Percentiles rank a stretch among this genome's conserved stretches.
Evolutionary conservation across 2,113 vertebrate species (phyloP).

Genomic region (Leptocoma aspasia): DNA sequence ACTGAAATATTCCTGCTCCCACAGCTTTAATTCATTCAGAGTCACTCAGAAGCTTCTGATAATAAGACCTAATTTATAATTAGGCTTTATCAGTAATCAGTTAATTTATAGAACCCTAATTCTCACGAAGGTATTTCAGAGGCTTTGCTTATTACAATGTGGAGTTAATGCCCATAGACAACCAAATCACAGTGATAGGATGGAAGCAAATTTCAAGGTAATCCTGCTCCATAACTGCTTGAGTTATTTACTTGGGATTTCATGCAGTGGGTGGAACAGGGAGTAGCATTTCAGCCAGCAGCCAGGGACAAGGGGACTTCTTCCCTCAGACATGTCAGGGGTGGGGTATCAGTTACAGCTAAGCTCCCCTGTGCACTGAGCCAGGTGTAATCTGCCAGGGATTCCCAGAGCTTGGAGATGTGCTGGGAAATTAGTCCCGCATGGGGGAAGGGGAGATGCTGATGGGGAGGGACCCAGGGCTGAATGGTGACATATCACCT

Average conservation of each 20-base stretch:
- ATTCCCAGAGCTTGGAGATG: background rate
- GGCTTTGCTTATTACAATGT: conserved; percentile 56
- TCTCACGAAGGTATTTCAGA: conserved; percentile 57
- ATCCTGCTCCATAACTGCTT: background rate
- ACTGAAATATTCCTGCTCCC: conserved; percentile 72
- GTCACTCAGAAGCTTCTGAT: conserved; percentile 72
- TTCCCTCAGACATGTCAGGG: background rate
- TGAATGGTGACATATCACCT: background rate
- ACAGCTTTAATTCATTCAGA: conserved; percentile 72
- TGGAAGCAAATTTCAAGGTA: conserved; percentile 68
- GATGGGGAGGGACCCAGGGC: background rate
- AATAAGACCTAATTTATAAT: conserved; percentile 81
- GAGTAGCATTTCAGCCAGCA: background rate
- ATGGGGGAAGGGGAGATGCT: background rate
- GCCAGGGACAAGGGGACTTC: background rate
- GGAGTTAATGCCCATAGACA: conserved; percentile 62
- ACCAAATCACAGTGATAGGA: conserved; percentile 40
- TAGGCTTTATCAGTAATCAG: conserved; percentile 79
- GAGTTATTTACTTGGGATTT: background rate
- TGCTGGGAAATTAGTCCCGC: background rate
- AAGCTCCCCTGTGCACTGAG: background rate
- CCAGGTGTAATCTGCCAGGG: background rate
- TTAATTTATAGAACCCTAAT: conserved; percentile 77
- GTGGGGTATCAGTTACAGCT: background rate
- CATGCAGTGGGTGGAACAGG: background rate